Evolutionary conservation across 1,140 invertebrate species (phyloP), one percentile per base, ranked within the genome.

Genomic region (Neomicropteryx cornuta): DNA sequence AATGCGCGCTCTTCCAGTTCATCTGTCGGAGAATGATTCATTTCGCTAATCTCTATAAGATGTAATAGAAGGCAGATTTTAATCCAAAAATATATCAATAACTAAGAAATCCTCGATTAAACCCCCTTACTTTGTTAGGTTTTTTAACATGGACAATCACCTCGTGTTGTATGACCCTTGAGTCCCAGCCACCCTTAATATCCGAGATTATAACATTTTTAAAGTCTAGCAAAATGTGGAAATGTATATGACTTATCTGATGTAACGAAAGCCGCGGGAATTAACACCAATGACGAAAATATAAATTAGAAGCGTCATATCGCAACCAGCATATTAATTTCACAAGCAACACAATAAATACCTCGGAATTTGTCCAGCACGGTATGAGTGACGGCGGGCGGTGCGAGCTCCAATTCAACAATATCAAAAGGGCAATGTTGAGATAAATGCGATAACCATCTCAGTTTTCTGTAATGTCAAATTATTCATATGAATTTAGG

Each of bases 371-470:
- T 52, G 24, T 68, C 52, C 5, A 86, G 49, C 23, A 83, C 78
- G 41, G 75, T 73, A 30, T 72, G 49, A 6, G 77, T 79, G 1
- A 96, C 68, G 18, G 79, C 53, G 3, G 85, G 83, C 30, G 76
- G 72, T 47, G 73, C 66, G 6, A 96, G 62, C 40, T 86, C 73
- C 23, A 97, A 73, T 64, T 97, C 93, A 14, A 86, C 85, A 18
- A 95, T 73, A 53, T 90, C 83, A 63, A 94, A 93, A 41, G 84
- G 81, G 52, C 88, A 89, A 43, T 87, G 85, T 1, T 95, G 58
- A 2, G 94, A 92, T 43, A 97, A 68, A 63, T 97, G 92, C 38
- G 79, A 77, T 14, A 96, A 66, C 52, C 88, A 95, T 18, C 86
- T 75, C 49, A 91, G 62, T 33, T 87, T 71, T 42, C 75, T 73